These are phyloP conservation scores for Synanthedon tipuliformis DNA, from an alignment of 2,888 invertebrate genomes.

Conservation along the genomic window DNA sequence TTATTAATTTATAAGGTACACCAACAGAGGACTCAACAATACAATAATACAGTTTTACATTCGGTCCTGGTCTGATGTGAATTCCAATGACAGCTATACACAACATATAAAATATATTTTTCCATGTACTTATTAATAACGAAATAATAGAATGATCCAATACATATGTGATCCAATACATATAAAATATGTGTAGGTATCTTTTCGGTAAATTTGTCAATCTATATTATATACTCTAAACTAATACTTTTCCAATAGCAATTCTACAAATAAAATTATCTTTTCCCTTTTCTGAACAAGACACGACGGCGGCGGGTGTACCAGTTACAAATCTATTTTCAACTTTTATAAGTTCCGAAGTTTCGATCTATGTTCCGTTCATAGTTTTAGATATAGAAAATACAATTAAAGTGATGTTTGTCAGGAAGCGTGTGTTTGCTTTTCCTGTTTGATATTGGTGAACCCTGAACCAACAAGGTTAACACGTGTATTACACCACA, in stretches of 20 bases:
- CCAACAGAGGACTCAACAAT: too few species aligned
- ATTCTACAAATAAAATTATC: constrained; percentile 4
- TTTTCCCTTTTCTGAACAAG: constrained; percentile 3
- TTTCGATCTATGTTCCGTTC: constrained; percentile 21
- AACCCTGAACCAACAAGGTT: neutral
- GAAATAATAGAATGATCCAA: too few species aligned
- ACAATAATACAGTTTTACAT: too few species aligned
- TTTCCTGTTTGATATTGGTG: neutral
- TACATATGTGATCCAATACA: too few species aligned
- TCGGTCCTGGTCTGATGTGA: too few species aligned
- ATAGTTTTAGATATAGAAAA: neutral
- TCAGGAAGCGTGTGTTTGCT: neutral
- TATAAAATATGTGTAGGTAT: too few species aligned
- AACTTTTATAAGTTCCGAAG: constrained; percentile 24
- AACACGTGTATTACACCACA: neutral
- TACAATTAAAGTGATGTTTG: neutral
- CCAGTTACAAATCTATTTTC: constrained; percentile 28
- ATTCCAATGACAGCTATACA: too few species aligned
- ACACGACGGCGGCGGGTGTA: constrained; percentile 7
- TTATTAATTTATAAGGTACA: too few species aligned
- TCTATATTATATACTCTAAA: neutral
- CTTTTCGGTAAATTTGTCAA: too few species aligned
- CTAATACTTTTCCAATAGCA: neutral
- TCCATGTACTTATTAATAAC: too few species aligned
- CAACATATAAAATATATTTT: too few species aligned